Conservation (phyloP, 2,888 invertebrate species). For the Selenia dentaria region DNA sequence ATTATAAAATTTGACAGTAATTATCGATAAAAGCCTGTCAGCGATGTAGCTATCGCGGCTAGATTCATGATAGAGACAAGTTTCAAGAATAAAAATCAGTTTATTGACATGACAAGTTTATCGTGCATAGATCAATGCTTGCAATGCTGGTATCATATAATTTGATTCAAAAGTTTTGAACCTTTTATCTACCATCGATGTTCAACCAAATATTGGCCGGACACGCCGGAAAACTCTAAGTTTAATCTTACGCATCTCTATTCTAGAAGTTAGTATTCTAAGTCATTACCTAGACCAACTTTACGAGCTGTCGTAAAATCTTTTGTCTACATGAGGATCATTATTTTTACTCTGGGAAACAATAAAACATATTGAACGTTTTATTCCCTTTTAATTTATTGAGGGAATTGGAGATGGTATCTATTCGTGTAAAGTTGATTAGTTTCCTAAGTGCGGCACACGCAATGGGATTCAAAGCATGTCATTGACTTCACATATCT, state of each 20-base stretch:
- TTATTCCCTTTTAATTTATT: background rate
- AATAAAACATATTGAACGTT: background rate
- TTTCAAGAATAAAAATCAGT: no score
- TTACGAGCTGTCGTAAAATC: conserved; percentile 13
- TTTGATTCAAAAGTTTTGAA: no score
- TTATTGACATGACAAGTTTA: no score
- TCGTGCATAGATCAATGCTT: no score
- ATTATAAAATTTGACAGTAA: no score
- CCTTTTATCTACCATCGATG: no score
- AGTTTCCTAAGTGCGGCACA: background rate
- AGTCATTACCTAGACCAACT: conserved; percentile 11
- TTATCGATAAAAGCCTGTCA: no score
- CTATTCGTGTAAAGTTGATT: background rate
- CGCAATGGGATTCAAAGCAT: no score
- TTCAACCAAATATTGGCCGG: background rate
- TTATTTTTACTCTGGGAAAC: background rate
- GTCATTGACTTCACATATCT: no score
- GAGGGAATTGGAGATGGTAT: conserved; percentile 1
- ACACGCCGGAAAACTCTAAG: background rate
- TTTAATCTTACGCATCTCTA: background rate
- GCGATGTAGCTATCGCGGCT: no score
- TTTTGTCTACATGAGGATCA: conserved; percentile 8
- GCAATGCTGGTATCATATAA: no score
- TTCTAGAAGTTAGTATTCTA: conserved; percentile 5
- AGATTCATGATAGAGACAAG: no score